These are phyloP conservation scores for Drosophila monieri DNA, from an alignment of 2,888 invertebrate genomes.

Conservation along the genomic window DNA sequence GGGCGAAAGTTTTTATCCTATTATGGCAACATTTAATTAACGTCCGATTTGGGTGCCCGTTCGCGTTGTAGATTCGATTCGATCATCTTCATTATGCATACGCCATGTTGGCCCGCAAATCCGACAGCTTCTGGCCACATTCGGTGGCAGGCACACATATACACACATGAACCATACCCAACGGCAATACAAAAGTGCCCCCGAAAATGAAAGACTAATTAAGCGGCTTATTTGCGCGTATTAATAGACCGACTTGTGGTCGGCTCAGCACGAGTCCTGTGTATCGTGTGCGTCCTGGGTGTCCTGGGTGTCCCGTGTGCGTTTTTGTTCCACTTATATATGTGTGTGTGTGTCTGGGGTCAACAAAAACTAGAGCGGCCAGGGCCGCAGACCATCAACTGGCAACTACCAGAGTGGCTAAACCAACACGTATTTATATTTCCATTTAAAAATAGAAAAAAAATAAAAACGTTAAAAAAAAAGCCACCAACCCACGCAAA, in stretches of 20 bases:
- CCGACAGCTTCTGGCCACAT: slow-evolving; percentile 72
- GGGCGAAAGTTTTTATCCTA: slow-evolving; percentile 62
- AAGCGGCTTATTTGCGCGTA: slow-evolving; percentile 78
- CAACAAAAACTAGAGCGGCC: slow-evolving; percentile 33
- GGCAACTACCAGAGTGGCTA: slow-evolving; percentile 39
- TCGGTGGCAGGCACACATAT: slow-evolving; percentile 35
- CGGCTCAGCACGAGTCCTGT: slow-evolving; percentile 29
- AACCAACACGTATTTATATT: slow-evolving; percentile 71
- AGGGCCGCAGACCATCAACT: slow-evolving; percentile 17
- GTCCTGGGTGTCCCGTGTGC: slow-evolving; percentile 8
- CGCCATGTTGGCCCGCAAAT: slow-evolving; percentile 58
- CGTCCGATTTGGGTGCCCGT: slow-evolving; percentile 56
- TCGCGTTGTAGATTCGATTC: slow-evolving; percentile 43
- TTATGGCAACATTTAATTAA: slow-evolving; percentile 76
- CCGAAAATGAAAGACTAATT: slow-evolving; percentile 78
- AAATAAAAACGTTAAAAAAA: slow-evolving; percentile 4
- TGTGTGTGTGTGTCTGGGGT: slow-evolving; percentile 26
- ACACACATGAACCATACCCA: slow-evolving; percentile 8
- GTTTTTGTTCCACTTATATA: slow-evolving; percentile 1
- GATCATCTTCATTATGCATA: slow-evolving; percentile 71
- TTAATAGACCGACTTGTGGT: slow-evolving; percentile 76
- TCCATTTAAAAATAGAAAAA: slow-evolving; percentile 67
- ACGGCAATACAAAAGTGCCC: slow-evolving; percentile 18
- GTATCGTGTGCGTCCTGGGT: background rate
- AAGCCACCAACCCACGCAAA: slow-evolving; percentile 20